A percentile compares a stretch with the other conserved stretches of the same genome.
Conservation (phyloP, 2,113 vertebrate species). For the Callopanchax toddi region DNA sequence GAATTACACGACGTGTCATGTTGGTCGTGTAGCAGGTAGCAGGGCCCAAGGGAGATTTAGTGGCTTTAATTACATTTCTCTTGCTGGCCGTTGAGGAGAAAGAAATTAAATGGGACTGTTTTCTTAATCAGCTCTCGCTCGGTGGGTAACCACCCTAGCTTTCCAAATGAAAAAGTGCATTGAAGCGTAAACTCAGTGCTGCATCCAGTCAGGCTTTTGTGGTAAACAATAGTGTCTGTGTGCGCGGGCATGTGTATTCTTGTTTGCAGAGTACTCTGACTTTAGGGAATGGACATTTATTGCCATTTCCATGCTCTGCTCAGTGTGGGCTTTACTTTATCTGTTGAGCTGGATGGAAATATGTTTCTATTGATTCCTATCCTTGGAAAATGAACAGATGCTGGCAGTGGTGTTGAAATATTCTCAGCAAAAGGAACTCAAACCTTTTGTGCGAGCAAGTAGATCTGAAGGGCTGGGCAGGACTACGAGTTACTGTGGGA, state of each 20-base stretch:
- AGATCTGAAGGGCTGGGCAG: slow-evolving; percentile 58
- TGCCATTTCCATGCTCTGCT: slow-evolving; percentile 59
- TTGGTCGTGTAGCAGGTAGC: slow-evolving; percentile 73
- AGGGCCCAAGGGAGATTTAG: slow-evolving; percentile 73
- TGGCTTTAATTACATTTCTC: slow-evolving; percentile 82
- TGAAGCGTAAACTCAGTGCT: slow-evolving; percentile 69
- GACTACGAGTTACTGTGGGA: slow-evolving; percentile 47
- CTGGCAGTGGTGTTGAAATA: slow-evolving; percentile 64
- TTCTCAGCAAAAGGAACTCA: slow-evolving; percentile 60
- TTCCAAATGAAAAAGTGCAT: slow-evolving; percentile 80
- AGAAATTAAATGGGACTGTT: slow-evolving; percentile 81
- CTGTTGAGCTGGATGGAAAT: slow-evolving; percentile 59
- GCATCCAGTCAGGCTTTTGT: slow-evolving; percentile 70
- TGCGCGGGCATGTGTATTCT: slow-evolving; percentile 21
- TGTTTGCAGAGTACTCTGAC: slow-evolving; percentile 36
- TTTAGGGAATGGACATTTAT: slow-evolving; percentile 62
- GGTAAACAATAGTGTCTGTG: slow-evolving; percentile 69
- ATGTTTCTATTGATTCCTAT: slow-evolving; percentile 73
- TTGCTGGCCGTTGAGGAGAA: slow-evolving; percentile 75
- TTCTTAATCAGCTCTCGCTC: slow-evolving; percentile 79
- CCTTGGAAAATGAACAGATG: slow-evolving; percentile 66
- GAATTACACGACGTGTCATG: slow-evolving; percentile 77
- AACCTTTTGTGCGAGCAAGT: slow-evolving; percentile 69
- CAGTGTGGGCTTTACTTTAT: slow-evolving; percentile 55
- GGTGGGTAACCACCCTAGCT: slow-evolving; percentile 71